A percentile compares a stretch with the other conserved stretches of the same genome.
Evolutionary conservation across 2,113 vertebrate genomes (phyloP).

Genomic region (Hippocampus barbouri): DNA sequence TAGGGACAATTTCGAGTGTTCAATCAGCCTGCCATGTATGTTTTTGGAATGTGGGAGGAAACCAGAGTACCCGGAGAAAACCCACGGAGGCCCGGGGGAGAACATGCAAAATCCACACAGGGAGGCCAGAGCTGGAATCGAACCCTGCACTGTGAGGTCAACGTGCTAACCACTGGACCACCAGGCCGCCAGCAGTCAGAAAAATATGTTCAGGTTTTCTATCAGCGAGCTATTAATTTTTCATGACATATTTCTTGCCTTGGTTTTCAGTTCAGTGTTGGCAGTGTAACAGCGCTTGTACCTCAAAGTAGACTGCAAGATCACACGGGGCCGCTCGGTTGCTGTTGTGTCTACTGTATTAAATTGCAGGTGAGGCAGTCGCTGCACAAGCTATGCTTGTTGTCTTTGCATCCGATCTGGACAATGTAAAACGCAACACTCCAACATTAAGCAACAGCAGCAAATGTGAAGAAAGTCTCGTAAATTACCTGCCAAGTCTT

Average conservation of each 20-base stretch:
- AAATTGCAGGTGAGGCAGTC: not conserved
- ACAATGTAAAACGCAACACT: conserved; percentile 13
- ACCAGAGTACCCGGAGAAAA: too few species aligned
- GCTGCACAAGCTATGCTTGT: not conserved
- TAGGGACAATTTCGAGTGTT: too few species aligned
- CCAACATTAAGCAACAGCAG: conserved; percentile 1
- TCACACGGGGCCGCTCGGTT: not conserved
- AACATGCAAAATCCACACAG: too few species aligned
- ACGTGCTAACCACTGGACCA: too few species aligned
- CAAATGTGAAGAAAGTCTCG: conserved; percentile 2
- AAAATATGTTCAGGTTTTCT: not conserved
- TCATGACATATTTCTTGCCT: not conserved
- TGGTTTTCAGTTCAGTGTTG: not conserved
- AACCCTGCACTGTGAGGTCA: too few species aligned
- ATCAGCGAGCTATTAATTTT: conserved; percentile 16
- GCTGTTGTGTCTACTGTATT: not conserved
- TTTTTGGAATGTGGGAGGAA: too few species aligned
- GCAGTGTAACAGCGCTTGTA: not conserved
- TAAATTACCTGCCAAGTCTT: not conserved
- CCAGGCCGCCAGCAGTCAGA: too few species aligned
- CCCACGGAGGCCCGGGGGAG: too few species aligned
- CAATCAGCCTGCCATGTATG: too few species aligned
- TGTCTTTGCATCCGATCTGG: conserved; percentile 17
- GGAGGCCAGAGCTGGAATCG: too few species aligned
- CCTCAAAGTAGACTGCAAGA: not conserved